Evolutionary conservation across 2,113 vertebrate species (phyloP).

Genomic region (Rhinogobius similis): DNA sequence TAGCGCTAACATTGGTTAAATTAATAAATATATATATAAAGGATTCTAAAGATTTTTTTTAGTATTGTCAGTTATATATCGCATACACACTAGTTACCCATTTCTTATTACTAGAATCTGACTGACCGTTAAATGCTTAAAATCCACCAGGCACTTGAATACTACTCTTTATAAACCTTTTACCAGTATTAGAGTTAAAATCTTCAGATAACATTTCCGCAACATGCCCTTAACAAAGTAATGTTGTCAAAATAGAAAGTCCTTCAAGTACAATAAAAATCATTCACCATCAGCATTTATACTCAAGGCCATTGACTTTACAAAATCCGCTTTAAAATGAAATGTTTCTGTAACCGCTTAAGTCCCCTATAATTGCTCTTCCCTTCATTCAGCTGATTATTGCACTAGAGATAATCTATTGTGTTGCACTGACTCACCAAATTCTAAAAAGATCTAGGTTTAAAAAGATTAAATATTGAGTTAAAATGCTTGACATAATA

Average conservation of each 20-base stretch:
- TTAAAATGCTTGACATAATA: conserved; percentile 55
- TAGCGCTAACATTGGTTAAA: conserved; percentile 38
- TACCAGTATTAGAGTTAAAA: conserved; percentile 27
- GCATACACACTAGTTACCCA: conserved; percentile 40
- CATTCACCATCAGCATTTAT: conserved; percentile 39
- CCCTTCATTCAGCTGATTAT: conserved; percentile 84
- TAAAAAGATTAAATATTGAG: conserved; percentile 80
- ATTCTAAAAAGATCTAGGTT: conserved; percentile 63
- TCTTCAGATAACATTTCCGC: conserved; percentile 8
- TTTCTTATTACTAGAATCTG: conserved; percentile 25
- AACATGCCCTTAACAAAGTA: conserved; percentile 23
- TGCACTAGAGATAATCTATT: conserved; percentile 89
- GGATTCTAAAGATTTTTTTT: conserved; percentile 52
- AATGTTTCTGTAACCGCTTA: conserved; percentile 28
- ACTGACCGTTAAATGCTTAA: conserved; percentile 34
- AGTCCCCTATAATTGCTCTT: conserved; percentile 49
- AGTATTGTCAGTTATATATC: conserved; percentile 47
- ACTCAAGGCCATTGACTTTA: conserved; percentile 8
- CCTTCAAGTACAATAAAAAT: conserved; percentile 60
- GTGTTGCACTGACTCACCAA: conserved; percentile 56
- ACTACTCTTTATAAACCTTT: conserved; percentile 52
- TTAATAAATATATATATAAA: conserved; percentile 42
- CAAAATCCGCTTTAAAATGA: conserved; percentile 39
- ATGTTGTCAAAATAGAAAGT: conserved; percentile 32
- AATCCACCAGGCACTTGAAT: conserved; percentile 79